Percentiles rank a stretch among this genome's conserved stretches.
These are phyloP conservation scores for Daktulosphaira vitifoliae DNA, from an alignment of 1,140 invertebrate species.

Conservation along the genomic window DNA sequence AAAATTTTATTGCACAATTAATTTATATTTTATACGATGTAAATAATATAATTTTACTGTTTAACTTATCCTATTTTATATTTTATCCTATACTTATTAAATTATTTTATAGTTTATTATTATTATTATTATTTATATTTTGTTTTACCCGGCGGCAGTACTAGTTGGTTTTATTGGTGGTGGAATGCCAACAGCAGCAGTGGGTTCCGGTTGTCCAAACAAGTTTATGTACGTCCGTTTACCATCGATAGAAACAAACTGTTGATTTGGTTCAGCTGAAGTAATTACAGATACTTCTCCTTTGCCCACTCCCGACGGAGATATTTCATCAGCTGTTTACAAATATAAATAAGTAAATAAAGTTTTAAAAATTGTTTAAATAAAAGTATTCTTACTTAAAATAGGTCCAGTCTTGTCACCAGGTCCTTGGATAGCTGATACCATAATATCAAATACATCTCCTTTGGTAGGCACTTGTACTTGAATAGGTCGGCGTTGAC, in stretches of 20 bases:
- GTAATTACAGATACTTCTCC: conserved; percentile 62
- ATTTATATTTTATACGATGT: too few species aligned
- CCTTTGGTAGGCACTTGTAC: conserved; percentile 47
- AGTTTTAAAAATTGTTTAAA: too few species aligned
- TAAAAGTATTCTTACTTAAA: too few species aligned
- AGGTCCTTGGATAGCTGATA: conserved; percentile 76
- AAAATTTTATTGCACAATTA: conserved; percentile 30
- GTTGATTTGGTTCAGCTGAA: conserved; percentile 63
- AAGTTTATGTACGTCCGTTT: conserved; percentile 79
- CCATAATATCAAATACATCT: conserved; percentile 79
- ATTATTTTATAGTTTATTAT: too few species aligned
- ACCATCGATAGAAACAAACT: conserved; percentile 86
- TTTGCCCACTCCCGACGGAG: conserved; percentile 42
- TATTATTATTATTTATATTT: too few species aligned
- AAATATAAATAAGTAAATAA: too few species aligned
- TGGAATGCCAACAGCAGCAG: conserved; percentile 6
- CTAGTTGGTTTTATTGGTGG: conserved; percentile 21
- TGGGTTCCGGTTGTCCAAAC: conserved; percentile 47
- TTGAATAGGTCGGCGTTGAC: conserved; percentile 43
- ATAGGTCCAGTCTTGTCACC: conserved; percentile 39
- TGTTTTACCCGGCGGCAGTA: conserved; percentile 26
- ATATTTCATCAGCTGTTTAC: conserved; percentile 41
- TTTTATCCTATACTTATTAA: too few species aligned
- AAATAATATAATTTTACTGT: too few species aligned
- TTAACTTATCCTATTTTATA: too few species aligned